These are phyloP conservation scores for Lagopus muta DNA, from an alignment of 2,113 vertebrate genomes.

Conservation along the genomic window DNA sequence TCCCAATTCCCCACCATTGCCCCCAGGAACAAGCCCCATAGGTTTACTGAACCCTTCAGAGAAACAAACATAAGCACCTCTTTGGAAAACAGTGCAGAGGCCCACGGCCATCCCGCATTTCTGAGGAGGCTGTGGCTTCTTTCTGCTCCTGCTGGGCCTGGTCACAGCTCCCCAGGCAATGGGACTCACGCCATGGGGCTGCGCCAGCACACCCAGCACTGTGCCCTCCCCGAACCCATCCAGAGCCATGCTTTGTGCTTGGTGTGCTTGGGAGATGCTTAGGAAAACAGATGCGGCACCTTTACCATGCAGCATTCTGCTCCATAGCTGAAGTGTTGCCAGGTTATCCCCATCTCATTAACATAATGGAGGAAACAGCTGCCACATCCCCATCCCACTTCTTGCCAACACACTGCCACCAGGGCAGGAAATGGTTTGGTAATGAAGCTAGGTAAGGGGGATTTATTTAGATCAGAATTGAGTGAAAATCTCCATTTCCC, in stretches of 20 bases:
- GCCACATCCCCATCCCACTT: neutral
- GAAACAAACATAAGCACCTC: conserved; percentile 40
- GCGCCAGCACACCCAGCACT: neutral
- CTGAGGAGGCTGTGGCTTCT: conserved; percentile 28
- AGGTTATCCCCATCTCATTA: neutral
- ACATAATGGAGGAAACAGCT: neutral
- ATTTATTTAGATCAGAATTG: conserved; percentile 19
- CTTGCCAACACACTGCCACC: neutral
- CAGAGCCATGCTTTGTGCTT: neutral
- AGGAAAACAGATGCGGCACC: neutral
- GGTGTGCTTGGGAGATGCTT: neutral
- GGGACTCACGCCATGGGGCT: rapidly evolving
- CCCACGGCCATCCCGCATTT: conserved; percentile 60
- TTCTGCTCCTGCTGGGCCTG: conserved; percentile 36
- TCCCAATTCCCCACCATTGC: neutral
- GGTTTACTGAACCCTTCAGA: neutral
- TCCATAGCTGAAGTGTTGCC: neutral
- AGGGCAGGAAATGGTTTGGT: neutral
- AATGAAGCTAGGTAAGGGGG: neutral
- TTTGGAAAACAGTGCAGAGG: conserved; percentile 37
- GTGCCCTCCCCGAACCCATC: neutral
- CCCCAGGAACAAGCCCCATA: neutral
- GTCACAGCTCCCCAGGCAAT: neutral
- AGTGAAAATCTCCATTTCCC: conserved; percentile 9
- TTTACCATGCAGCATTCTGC: neutral